Conservation (phyloP, 1,140 invertebrate species). For the Gonatopus flavifemur region DNA sequence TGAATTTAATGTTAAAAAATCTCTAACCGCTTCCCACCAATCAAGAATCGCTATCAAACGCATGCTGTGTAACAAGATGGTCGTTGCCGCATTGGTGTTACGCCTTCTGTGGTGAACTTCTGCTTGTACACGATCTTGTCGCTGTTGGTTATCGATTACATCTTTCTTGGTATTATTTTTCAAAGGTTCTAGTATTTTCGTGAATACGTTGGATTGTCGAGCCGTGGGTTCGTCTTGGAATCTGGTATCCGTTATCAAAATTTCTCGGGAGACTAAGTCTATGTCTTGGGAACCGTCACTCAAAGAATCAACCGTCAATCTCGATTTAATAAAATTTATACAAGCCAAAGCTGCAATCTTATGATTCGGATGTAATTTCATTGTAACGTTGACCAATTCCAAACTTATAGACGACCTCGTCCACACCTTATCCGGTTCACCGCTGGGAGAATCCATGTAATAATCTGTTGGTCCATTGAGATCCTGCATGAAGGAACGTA, state of each 20-base stretch:
- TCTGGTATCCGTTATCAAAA: slow-evolving; percentile 81
- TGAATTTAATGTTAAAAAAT: slow-evolving; percentile 70
- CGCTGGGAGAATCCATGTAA: slow-evolving; percentile 13
- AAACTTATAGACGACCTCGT: slow-evolving; percentile 77
- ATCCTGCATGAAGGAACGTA: slow-evolving; percentile 43
- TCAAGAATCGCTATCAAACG: slow-evolving; percentile 90
- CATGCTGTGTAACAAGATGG: slow-evolving; percentile 94
- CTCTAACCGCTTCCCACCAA: slow-evolving; percentile 85
- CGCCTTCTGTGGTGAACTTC: slow-evolving; percentile 77
- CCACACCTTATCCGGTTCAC: slow-evolving; percentile 61
- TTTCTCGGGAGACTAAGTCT: slow-evolving; percentile 90
- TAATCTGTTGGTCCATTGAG: slow-evolving; percentile 30
- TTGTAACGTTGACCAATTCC: slow-evolving; percentile 84
- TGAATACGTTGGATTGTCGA: slow-evolving; percentile 82
- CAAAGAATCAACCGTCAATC: slow-evolving; percentile 78
- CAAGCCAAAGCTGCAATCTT: slow-evolving; percentile 73
- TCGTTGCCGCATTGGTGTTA: slow-evolving; percentile 76
- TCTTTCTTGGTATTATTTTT: slow-evolving; percentile 52
- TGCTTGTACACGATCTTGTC: slow-evolving; percentile 74
- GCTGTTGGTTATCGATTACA: too few relatives aligned
- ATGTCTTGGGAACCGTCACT: slow-evolving; percentile 90
- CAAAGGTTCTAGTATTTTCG: slow-evolving; percentile 83
- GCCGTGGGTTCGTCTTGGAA: slow-evolving; percentile 70
- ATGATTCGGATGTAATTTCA: slow-evolving; percentile 68
- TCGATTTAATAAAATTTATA: slow-evolving; percentile 90